These are phyloP conservation scores for Cygnus atratus DNA, from an alignment of 2,113 vertebrate species.

Conservation along the genomic window DNA sequence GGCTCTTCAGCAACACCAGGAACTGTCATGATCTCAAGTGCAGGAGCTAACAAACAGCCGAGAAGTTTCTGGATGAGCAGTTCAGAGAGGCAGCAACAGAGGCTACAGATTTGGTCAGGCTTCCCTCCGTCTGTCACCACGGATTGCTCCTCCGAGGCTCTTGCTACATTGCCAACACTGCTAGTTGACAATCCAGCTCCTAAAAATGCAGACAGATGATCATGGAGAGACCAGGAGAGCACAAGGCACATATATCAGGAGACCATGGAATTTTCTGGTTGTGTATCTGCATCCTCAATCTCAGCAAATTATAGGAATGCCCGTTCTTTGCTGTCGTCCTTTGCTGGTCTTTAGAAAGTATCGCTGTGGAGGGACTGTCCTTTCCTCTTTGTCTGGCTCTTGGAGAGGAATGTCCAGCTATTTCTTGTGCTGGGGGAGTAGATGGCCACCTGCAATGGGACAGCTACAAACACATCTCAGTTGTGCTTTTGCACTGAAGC, in stretches of 20 bases:
- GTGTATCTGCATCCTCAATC: not conserved
- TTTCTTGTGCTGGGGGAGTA: not conserved
- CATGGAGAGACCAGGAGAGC: not conserved
- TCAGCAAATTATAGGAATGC: not conserved
- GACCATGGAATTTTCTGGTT: not conserved
- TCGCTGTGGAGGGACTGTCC: not conserved
- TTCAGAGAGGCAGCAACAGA: not conserved
- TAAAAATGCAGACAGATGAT: not conserved
- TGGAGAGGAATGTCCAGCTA: not conserved
- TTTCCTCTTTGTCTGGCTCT: not conserved
- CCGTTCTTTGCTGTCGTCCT: not conserved
- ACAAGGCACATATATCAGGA: not conserved
- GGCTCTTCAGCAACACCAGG: constrained; percentile 36
- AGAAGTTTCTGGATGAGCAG: constrained; percentile 55
- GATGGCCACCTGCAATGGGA: not conserved
- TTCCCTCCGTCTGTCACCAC: not conserved
- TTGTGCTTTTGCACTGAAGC: not conserved
- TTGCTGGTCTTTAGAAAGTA: not conserved
- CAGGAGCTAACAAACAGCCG: not conserved
- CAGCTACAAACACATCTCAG: not conserved
- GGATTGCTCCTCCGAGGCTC: not conserved
- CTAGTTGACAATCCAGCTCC: not conserved
- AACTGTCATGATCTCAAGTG: constrained; percentile 37
- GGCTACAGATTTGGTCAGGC: not conserved
- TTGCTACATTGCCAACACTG: not conserved